phyloP scores from a whole-genome alignment of 2,888 invertebrate species.

The Pristionchus fissidentatus region DNA sequence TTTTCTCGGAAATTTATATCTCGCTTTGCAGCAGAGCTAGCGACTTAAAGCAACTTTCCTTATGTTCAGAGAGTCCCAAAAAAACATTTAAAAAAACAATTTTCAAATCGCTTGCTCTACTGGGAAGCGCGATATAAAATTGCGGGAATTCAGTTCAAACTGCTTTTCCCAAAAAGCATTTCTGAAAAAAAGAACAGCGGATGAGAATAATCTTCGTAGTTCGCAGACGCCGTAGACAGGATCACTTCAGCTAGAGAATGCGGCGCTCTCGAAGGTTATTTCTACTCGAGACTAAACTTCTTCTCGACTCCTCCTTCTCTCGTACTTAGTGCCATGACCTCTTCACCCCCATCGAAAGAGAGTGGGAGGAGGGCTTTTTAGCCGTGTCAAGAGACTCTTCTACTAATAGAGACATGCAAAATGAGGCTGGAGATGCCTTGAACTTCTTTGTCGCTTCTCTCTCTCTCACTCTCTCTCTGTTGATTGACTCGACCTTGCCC shows the following conservation, averaged over 20 bases:
- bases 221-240: not conserved
- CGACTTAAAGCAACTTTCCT: no score
- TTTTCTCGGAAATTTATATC: no score
- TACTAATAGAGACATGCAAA: not conserved
- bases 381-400: not conserved
- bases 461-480: not conserved
- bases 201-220: not conserved
- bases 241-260: no score
- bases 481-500: slow-evolving; percentile 40
- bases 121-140: no score
- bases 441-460: slow-evolving; percentile 9
- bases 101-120: no score
- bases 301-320: slow-evolving; percentile 22
- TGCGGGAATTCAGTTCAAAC: no score
- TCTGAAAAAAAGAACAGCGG: not conserved
- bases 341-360: slow-evolving; percentile 28
- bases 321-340: slow-evolving; percentile 36
- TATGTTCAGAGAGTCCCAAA: no score
- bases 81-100: no score
- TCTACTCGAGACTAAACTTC: not conserved
- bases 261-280: no score
- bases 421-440: slow-evolving; percentile 36
- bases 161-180: no score
- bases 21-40: no score
- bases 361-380: not conserved